Base-by-base conservation (phyloP, 2,888 invertebrate species). In the Coremacera marginata region DNA sequence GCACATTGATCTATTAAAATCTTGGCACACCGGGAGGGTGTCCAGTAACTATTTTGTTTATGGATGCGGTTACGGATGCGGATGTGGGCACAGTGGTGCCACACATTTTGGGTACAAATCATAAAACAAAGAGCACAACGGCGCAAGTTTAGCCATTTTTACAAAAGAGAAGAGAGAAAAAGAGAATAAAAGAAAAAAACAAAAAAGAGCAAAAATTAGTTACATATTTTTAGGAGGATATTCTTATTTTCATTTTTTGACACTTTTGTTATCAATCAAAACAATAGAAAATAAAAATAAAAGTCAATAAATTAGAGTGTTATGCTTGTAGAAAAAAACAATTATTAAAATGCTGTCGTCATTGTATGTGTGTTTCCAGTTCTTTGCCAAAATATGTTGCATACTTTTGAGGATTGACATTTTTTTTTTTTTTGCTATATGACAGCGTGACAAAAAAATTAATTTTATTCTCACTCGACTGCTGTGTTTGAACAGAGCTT, bases 11-110 rank as follows among this genome's bases (percentile, higher is more conserved):
- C 95, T 95, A 95, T 97, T 98, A 98, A 97, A 98, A 98, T 97
- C 98, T 96, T 96, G 97, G 98, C 96, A 98, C 95, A 97, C 97
- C 96, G 95, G 98, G 96, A 96, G 97, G 97, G 96, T 98, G 97
- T 96, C 98, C 97, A 96, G 98, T 96, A 97, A 98, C 98, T 98
- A 95, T 70, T 77, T 74, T 52, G 44, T 49, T 79, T 80, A 80
- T 79, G 79, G 79, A 81, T 79, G 79, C 81, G 79, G 79, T 75
- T 76, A 80, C 77, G 79, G 74, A 77, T 74, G 27, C 63, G 73
- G 71, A 75, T 79, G 79, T 78, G 80, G 80, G 78, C 79, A 80
- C 79, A 80, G 75, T 71, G 67, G 60, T 57, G 62, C 72, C 73
- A 70, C 31, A 71, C 37, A 72, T 77, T 31, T 70, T 49, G 60